Evolutionary conservation across 2,113 vertebrate species (phyloP).

Genomic region (Ceyx margarethae): DNA sequence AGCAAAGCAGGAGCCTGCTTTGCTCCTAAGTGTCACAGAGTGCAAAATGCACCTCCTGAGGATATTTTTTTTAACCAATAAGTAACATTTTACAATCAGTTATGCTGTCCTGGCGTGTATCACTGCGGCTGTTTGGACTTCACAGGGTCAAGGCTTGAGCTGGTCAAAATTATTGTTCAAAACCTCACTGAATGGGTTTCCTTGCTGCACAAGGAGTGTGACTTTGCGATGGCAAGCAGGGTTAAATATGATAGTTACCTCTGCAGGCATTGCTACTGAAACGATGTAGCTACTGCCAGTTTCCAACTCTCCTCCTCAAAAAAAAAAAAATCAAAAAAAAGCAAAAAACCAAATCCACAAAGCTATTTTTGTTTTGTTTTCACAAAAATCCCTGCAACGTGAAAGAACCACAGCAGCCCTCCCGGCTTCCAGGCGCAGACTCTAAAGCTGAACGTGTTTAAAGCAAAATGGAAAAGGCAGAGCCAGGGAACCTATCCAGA

Average conservation of each 20-base stretch:
- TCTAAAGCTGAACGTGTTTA: conserved; percentile 26
- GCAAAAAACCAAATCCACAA: not conserved
- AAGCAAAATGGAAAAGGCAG: conserved; percentile 37
- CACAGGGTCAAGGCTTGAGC: not conserved
- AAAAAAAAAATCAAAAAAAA: not conserved
- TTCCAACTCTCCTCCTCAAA: not conserved
- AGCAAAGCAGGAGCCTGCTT: not conserved
- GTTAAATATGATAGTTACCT: not conserved
- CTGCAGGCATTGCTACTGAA: not conserved
- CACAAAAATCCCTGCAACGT: conserved; percentile 3
- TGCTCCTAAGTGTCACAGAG: not conserved
- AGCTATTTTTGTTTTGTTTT: conserved; percentile 27
- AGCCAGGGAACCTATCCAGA: not conserved
- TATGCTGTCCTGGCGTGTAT: not conserved
- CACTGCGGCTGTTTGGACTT: not conserved
- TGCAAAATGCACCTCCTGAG: not conserved
- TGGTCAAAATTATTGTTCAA: not conserved
- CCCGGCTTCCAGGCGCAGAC: not conserved
- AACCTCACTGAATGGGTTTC: not conserved
- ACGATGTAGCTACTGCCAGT: not conserved
- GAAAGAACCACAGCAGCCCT: conserved; percentile 29
- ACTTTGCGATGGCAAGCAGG: not conserved
- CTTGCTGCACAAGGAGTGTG: not conserved
- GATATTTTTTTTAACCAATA: not conserved
- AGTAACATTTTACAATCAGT: not conserved